Evolutionary conservation across 1,140 invertebrate species (phyloP).

Genomic region (Gryon sp.): DNA sequence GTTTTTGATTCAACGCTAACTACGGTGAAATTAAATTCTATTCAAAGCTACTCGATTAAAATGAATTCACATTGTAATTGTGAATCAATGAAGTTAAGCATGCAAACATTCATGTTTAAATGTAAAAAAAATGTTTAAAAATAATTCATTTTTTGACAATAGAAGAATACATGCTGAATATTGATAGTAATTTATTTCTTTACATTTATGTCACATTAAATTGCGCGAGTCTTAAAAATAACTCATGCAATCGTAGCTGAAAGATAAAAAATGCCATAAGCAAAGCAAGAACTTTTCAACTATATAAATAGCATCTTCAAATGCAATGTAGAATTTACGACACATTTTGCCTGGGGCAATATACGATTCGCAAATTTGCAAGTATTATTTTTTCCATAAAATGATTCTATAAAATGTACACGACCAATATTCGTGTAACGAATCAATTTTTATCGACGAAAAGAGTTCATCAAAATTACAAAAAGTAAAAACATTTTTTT

Average conservation of each 20-base stretch:
- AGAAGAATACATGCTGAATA: too few relatives aligned
- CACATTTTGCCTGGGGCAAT: constrained; percentile 7
- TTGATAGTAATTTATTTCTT: too few relatives aligned
- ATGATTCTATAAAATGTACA: constrained; percentile 2
- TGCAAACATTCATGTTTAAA: too few relatives aligned
- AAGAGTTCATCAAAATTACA: neutral
- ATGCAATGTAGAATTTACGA: constrained; percentile 19
- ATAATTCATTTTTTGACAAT: too few relatives aligned
- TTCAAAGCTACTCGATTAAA: constrained; percentile 1
- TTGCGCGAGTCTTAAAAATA: neutral
- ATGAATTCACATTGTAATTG: constrained; percentile 1
- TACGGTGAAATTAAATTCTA: neutral
- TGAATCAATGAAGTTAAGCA: constrained; percentile 2
- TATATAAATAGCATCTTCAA: constrained; percentile 22
- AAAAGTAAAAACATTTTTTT: neutral
- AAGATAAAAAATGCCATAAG: constrained; percentile 10
- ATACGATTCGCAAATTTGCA: constrained; percentile 19
- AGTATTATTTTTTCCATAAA: constrained; percentile 25
- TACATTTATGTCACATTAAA: neutral
- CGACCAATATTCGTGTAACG: constrained; percentile 8
- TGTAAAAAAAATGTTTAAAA: too few relatives aligned
- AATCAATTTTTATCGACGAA: constrained; percentile 18
- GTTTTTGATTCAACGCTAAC: too few relatives aligned
- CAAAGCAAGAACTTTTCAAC: constrained; percentile 7
- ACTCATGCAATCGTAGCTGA: neutral